Percentiles rank a stretch among this genome's conserved stretches.
phyloP scores from a whole-genome alignment of 2,113 vertebrate genomes.

The Odocoileus virginianus region DNA sequence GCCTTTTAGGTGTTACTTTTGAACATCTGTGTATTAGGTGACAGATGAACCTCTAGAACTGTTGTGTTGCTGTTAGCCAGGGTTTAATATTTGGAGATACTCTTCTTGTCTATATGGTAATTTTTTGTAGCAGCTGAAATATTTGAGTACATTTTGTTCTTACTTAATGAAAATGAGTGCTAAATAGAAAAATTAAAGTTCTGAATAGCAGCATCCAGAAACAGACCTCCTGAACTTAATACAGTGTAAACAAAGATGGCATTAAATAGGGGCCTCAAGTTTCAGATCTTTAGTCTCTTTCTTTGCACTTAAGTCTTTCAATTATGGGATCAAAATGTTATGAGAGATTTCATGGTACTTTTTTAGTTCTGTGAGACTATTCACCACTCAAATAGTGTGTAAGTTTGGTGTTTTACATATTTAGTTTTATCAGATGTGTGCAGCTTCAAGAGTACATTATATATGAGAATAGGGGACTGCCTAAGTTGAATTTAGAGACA shows the following conservation, averaged over 20 bases:
- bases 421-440: not conserved
- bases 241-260: not conserved
- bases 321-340: not conserved
- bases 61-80: not conserved
- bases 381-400: not conserved
- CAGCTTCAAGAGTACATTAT: not conserved
- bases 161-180: not conserved
- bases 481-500: not conserved
- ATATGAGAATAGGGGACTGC: not conserved
- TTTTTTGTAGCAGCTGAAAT: not conserved
- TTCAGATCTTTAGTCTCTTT: not conserved
- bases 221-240: not conserved
- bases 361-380: not conserved
- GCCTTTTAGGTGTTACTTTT: not conserved
- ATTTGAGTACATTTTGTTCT: not conserved
- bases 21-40: not conserved
- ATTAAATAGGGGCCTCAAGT: not conserved
- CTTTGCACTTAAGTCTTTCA: not conserved
- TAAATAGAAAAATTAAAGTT: constrained; percentile 25
- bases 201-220: not conserved
- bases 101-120: not conserved
- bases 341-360: not conserved
- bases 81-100: not conserved
- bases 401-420: not conserved
- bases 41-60: not conserved